Evolutionary conservation across 2,888 invertebrate genomes (phyloP), one percentile per base, ranked within the genome.

Genomic region (Phragmatobia fuliginosa): DNA sequence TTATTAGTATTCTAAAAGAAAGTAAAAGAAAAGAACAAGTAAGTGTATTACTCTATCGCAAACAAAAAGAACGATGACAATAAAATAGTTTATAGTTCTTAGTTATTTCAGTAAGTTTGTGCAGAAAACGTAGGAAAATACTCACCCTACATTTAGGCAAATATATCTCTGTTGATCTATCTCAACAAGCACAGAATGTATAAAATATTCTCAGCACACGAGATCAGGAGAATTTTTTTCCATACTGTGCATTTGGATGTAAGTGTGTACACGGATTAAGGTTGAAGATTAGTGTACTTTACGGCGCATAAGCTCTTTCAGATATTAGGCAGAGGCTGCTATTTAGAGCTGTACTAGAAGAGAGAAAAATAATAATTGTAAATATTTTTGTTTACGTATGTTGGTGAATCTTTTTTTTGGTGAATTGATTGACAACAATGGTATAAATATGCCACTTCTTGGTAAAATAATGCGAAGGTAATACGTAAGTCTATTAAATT

Each of bases 231-330:
- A 52, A 25, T 25, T 11, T 52, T 52, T 3, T 25, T 52, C n/a
- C 52, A 5, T 3, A 25, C 11, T 25, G 49, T 52, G 49, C 25
- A 52, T 52, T 52, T 52, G 49, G 11, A 14, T 14, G 52, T n/a
- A 52, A 52, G 25, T 52, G 52, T 52, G 25, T 52, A 52, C 52
- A 52, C 52, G 25, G 52, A 25, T 52, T 52, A 25, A 25, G 25
- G 52, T 52, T 52, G 52, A 25, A 52, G 52, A 25, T 52, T 52
- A 52, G 52, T 52, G 52, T 52, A 4, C 14, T 52, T 52, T 52
- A 52, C 11, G 25, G 31, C 70, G 61, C 62, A 73, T 66, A 52
- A 52, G 52, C 52, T 52, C 52, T 52, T 52, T 52, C 25, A 25
- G 52, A 52, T 52, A 52, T 52, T 52, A 52, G 14, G 4, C 25